These are phyloP conservation scores for Paramormyrops kingsleyae DNA, from an alignment of 2,113 vertebrate genomes.

Conservation along the genomic window DNA sequence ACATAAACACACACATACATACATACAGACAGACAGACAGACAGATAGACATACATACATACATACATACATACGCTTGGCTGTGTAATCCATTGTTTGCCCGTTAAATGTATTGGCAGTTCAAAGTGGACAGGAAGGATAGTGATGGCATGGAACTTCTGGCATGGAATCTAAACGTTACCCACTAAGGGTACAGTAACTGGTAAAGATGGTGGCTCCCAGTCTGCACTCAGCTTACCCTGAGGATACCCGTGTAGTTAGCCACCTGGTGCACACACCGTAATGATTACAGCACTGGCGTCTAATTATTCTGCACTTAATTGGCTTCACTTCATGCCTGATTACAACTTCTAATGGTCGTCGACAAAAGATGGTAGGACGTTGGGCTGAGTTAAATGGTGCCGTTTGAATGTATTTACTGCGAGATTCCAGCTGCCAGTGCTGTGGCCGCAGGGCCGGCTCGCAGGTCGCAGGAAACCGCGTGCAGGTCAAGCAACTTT, in stretches of 20 bases:
- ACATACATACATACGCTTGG: background rate
- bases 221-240: background rate
- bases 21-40: background rate
- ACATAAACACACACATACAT: too few relatives aligned
- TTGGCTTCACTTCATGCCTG: conserved; percentile 47
- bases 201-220: background rate
- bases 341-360: conserved; percentile 56
- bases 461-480: background rate
- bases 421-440: background rate
- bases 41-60: background rate
- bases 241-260: background rate
- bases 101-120: background rate
- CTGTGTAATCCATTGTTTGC: background rate
- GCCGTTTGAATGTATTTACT: background rate
- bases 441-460: background rate
- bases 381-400: background rate
- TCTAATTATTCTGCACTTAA: conserved; percentile 52
- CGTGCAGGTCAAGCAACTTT: background rate
- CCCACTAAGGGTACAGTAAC: background rate
- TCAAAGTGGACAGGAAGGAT: background rate
- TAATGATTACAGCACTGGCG: conserved; percentile 1
- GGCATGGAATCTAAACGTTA: background rate
- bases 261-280: background rate
- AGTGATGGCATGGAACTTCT: background rate
- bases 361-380: conserved; percentile 29